A percentile compares a stretch with the other conserved stretches of the same genome.
phyloP scores from a whole-genome alignment of 1,140 invertebrate species.

The Sesamia nonagrioides region DNA sequence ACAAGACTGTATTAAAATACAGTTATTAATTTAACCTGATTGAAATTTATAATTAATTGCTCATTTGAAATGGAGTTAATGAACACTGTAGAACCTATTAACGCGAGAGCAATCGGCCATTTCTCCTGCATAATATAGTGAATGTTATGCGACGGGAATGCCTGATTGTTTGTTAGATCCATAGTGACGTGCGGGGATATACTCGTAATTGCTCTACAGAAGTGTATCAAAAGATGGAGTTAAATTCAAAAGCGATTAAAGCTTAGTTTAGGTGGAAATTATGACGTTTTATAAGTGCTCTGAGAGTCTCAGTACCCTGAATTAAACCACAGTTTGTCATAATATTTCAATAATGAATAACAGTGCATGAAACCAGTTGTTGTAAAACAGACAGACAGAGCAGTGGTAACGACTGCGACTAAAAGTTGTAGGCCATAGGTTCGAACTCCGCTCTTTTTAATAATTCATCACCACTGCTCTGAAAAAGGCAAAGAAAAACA shows the following conservation, averaged over 20 bases:
- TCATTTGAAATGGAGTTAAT: conserved; percentile 22
- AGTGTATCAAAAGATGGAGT: not conserved
- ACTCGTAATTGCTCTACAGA: not conserved
- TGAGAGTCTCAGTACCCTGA: no score
- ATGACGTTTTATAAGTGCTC: no score
- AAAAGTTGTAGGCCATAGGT: no score
- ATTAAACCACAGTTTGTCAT: no score
- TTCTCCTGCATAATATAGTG: conserved; percentile 14
- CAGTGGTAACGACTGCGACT: no score
- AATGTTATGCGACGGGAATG: not conserved
- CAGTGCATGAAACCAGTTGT: no score
- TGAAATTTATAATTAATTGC: conserved; percentile 32
- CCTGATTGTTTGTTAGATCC: not conserved
- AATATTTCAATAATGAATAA: no score
- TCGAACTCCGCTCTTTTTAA: no score
- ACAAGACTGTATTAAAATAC: not conserved
- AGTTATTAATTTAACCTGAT: conserved; percentile 21
- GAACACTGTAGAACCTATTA: conserved; percentile 27
- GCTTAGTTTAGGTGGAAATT: no score
- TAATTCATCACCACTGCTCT: no score
- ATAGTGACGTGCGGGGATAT: not conserved
- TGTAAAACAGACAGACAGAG: no score
- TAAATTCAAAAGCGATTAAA: not conserved
- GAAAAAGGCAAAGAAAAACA: no score
- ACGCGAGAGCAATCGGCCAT: conserved; percentile 15